A percentile compares a stretch with the other conserved stretches of the same genome.
Conservation (phyloP, 2,888 invertebrate genomes). For the Zaprionus lineosus region DNA sequence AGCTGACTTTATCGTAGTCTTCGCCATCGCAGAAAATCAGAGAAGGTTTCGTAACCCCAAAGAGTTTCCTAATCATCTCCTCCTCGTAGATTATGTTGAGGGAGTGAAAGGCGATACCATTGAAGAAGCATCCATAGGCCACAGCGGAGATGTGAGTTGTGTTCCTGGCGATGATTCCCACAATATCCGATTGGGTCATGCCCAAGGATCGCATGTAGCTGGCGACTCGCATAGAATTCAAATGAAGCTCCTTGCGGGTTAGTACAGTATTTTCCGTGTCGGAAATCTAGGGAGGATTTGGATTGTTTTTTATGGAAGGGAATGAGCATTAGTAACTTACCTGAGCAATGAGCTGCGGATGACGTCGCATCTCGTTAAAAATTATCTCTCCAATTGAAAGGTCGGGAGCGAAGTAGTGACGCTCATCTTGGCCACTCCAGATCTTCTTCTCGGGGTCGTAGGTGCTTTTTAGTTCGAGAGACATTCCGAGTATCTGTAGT, state of each 20-base stretch:
- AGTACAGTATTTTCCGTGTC: constrained; percentile 52
- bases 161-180: constrained; percentile 73
- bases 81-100: constrained; percentile 54
- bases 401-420: constrained; percentile 46
- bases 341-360: constrained; percentile 54
- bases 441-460: constrained; percentile 49
- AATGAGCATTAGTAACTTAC: constrained; percentile 7
- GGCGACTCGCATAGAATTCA: constrained; percentile 60
- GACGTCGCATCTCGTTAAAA: constrained; percentile 50
- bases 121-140: constrained; percentile 71
- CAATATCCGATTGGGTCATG: constrained; percentile 63
- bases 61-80: constrained; percentile 50
- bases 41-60: constrained; percentile 58
- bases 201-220: constrained; percentile 51
- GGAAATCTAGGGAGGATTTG: constrained; percentile 52
- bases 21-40: constrained; percentile 63
- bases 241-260: constrained; percentile 45
- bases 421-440: constrained; percentile 45
- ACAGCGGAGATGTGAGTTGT: constrained; percentile 65
- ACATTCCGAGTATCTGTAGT: constrained; percentile 30
- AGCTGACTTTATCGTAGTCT: constrained; percentile 49
- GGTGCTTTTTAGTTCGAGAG: constrained; percentile 19
- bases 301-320: background rate
- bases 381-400: constrained; percentile 63
- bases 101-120: constrained; percentile 65